Percentiles rank a stretch among this genome's conserved stretches.
phyloP scores from a whole-genome alignment of 2,888 invertebrate species.

The Monochamus alternatus region DNA sequence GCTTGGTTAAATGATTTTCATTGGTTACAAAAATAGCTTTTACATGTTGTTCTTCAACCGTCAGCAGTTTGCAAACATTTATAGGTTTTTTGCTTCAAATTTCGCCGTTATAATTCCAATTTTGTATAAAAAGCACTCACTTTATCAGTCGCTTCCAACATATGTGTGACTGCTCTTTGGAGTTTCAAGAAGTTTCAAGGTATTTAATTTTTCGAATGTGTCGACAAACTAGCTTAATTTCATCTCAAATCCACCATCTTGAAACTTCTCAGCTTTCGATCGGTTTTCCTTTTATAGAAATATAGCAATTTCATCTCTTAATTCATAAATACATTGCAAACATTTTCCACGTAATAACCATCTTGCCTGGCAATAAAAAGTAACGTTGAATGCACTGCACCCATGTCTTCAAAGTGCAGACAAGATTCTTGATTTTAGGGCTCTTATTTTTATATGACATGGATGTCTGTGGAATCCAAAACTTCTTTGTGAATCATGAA shows the following conservation, averaged over 20 bases:
- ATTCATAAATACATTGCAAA: conserved; percentile 27
- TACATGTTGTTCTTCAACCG: too few species aligned
- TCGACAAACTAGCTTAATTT: conserved; percentile 23
- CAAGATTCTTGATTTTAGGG: conserved; percentile 33
- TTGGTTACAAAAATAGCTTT: too few species aligned
- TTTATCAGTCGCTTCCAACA: conserved; percentile 39
- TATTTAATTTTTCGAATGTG: conserved; percentile 33
- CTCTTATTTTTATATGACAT: conserved; percentile 42
- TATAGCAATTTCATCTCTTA: conserved; percentile 16
- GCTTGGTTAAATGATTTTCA: too few species aligned
- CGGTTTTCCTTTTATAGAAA: conserved; percentile 5
- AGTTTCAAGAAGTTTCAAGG: conserved; percentile 39
- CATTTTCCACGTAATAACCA: conserved; percentile 30
- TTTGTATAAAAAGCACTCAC: conserved; percentile 35
- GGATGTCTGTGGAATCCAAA: conserved; percentile 45
- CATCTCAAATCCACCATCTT: conserved; percentile 9
- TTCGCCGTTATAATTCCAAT: neutral
- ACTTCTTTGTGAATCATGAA: conserved; percentile 43
- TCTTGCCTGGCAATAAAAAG: conserved; percentile 34
- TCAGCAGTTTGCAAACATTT: too few species aligned
- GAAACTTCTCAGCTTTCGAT: neutral
- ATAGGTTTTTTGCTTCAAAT: conserved; percentile 14
- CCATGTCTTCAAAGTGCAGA: conserved; percentile 26
- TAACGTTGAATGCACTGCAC: conserved; percentile 28
- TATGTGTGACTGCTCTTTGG: conserved; percentile 40